phyloP scores from a whole-genome alignment of 2,888 invertebrate species.

The Lasioglossum calceatum region DNA sequence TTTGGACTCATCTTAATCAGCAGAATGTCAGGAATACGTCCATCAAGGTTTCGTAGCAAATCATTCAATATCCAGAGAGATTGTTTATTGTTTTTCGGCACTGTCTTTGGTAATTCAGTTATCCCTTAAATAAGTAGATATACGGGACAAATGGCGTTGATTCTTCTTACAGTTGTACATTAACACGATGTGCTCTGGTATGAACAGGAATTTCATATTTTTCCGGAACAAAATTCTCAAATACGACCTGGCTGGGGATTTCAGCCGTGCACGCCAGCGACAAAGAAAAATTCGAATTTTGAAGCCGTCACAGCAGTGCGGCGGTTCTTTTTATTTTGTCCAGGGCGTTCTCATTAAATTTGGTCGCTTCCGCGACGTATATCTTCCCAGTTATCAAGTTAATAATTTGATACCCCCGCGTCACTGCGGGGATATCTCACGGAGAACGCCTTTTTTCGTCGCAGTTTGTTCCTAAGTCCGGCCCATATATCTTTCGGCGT shows the following conservation, averaged over 20 bases:
- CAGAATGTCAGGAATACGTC: background rate
- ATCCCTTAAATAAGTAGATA: background rate
- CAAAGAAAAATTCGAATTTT: background rate
- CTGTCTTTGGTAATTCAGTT: background rate
- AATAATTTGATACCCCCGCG: slow-evolving; percentile 5
- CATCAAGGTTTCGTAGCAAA: background rate
- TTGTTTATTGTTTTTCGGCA: background rate
- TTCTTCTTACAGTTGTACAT: background rate
- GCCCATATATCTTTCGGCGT: background rate
- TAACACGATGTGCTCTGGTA: background rate
- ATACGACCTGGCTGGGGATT: background rate
- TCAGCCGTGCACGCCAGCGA: background rate
- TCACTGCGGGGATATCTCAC: background rate
- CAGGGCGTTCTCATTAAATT: background rate
- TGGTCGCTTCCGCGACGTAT: background rate
- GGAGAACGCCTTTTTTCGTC: background rate
- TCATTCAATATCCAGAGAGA: background rate
- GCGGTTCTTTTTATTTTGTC: background rate
- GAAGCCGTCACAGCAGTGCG: background rate
- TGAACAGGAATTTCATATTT: background rate
- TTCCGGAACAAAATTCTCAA: background rate
- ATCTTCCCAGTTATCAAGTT: background rate
- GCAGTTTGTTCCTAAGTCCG: background rate
- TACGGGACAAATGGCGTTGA: background rate
- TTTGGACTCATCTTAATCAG: background rate